Conservation (phyloP, 2,888 invertebrate genomes). For the Macrosiphum euphorbiae region DNA sequence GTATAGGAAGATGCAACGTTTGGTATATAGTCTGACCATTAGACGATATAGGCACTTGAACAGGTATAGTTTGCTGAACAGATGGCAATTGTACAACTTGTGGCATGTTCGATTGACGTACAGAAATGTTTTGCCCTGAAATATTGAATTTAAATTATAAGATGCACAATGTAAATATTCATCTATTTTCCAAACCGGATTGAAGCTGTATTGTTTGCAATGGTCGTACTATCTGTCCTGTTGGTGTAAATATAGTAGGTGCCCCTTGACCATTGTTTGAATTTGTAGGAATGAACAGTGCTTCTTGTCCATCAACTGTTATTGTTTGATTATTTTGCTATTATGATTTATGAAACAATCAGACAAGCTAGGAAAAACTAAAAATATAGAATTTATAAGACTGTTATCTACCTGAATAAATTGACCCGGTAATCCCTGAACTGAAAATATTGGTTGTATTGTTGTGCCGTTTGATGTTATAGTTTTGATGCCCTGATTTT, state of each 20-base stretch:
- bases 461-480: slow-evolving; percentile 66
- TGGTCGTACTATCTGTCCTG: slow-evolving; percentile 80
- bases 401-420: slow-evolving; percentile 70
- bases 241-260: slow-evolving; percentile 71
- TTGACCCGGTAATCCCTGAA: slow-evolving; percentile 73
- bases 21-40: slow-evolving; percentile 96
- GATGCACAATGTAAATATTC: neutral
- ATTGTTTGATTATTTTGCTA: slow-evolving; percentile 89
- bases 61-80: slow-evolving; percentile 83
- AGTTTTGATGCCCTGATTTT: slow-evolving; percentile 66
- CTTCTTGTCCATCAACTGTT: slow-evolving; percentile 93
- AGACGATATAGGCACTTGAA: slow-evolving; percentile 90
- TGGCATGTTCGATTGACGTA: slow-evolving; percentile 74
- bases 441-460: slow-evolving; percentile 68
- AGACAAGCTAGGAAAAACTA: too few relatives aligned
- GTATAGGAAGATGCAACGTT: slow-evolving; percentile 93
- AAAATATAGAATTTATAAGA: slow-evolving; percentile 70
- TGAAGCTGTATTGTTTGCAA: slow-evolving; percentile 71
- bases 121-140: slow-evolving; percentile 79
- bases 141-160: slow-evolving; percentile 67
- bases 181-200: slow-evolving; percentile 77
- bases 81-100: slow-evolving; percentile 77
- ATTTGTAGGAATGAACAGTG: slow-evolving; percentile 88
- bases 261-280: slow-evolving; percentile 72
- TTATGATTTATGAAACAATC: neutral